Base-by-base conservation (phyloP, 2,888 invertebrate genomes). In the Sisyra nigra region DNA sequence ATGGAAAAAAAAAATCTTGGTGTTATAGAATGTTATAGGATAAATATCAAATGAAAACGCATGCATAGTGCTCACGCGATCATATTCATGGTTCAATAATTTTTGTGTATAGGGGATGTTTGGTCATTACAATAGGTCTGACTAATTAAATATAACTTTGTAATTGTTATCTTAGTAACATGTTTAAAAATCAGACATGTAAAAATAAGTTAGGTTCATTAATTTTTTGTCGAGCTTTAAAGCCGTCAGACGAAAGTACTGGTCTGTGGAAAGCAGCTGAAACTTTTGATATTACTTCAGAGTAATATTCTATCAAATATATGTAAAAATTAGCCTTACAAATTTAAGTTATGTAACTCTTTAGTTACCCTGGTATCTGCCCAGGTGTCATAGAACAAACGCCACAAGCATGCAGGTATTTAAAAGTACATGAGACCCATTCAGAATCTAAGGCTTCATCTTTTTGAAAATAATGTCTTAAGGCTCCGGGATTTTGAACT, bases 301-400 rank as follows among this genome's bases (percentile, higher is more conserved):
- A 41, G 14, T 41, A 30, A 41, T 40, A 40, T 40, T 40, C 40
- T 40, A 40, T 29, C 3, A 40, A 4, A 40, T 24, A 40, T 40
- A 40, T 40, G 24, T 40, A 40, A 40, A 40, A 33, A 40, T 40
- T 29, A 40, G 40, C 3, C 40, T 19, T 40, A 40, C 2, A 40
- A 40, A 31, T 40, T 40, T 30, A 30, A 42, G 42, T 42, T 39
- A 38, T 19, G 15, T 42, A 38, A 40, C 42, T 39, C 42, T 37
- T 42, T 15, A 2, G 42, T 8, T 39, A 42, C 42, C 42, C 36
- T n/a, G 11, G 35, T 32, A 34, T 18, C n/a, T n/a, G n/a, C n/a
- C n/a, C n/a, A n/a, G n/a, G n/a, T n/a, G n/a, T n/a, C n/a, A n/a
- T n/a, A n/a, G 3, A 35, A 35, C 35, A 34, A 42, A 35, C 36